phyloP scores from a whole-genome alignment of 2,888 invertebrate species.

The Tipula helvola region DNA sequence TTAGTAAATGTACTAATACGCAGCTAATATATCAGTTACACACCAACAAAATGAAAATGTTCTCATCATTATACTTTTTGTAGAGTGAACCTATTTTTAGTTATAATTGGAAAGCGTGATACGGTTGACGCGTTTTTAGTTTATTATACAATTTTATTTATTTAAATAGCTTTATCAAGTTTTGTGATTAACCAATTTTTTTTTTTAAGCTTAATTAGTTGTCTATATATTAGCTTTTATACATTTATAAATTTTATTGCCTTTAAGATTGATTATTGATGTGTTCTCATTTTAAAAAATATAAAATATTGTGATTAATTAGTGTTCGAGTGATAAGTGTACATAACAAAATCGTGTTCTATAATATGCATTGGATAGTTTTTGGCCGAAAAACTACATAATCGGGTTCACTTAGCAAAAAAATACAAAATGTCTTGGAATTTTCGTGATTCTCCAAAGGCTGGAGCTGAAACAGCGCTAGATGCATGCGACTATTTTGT shows the following conservation, averaged over 20 bases:
- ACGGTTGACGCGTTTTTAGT: background rate
- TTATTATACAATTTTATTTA: background rate
- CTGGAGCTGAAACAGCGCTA: slow-evolving; percentile 47
- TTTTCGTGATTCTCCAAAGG: slow-evolving; percentile 30
- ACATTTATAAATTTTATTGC: background rate
- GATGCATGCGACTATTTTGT: slow-evolving; percentile 59
- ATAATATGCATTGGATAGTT: background rate
- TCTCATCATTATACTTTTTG: background rate
- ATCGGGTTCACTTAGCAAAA: background rate
- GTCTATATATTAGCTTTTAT: background rate
- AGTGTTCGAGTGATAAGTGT: background rate
- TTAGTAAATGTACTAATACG: background rate
- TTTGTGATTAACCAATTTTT: background rate
- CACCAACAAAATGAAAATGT: background rate
- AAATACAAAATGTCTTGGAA: slow-evolving; percentile 32
- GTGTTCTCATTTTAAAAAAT: background rate
- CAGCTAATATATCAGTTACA: background rate
- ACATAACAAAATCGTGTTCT: background rate
- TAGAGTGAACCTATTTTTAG: background rate
- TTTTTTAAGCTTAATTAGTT: background rate
- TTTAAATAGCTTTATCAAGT: background rate
- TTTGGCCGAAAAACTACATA: background rate
- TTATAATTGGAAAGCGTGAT: background rate
- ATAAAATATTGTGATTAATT: background rate
- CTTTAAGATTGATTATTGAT: background rate